A percentile compares a stretch with the other conserved stretches of the same genome.
Conservation (phyloP, 2,113 vertebrate genomes). For the Alectura lathami region DNA sequence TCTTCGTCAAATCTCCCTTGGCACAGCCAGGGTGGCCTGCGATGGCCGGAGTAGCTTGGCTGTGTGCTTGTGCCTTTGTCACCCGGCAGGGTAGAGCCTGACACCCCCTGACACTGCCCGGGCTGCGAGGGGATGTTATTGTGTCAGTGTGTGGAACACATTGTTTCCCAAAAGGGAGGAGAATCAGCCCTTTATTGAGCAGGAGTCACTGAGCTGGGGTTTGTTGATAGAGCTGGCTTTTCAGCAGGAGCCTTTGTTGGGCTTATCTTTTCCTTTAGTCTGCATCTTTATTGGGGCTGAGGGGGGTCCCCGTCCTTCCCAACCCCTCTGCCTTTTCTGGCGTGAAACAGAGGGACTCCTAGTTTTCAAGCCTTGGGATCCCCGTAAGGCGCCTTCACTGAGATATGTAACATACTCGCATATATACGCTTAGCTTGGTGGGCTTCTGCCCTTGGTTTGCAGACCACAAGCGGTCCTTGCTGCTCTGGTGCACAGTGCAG, state of each 20-base stretch:
- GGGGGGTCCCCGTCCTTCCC: not conserved
- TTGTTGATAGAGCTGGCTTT: constrained; percentile 23
- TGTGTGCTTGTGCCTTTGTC: constrained; percentile 26
- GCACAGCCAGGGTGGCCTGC: not conserved
- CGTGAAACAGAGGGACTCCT: not conserved
- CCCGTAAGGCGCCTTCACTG: not conserved
- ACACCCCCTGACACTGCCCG: constrained; percentile 48
- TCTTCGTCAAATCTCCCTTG: constrained; percentile 49
- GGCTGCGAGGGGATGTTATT: constrained; percentile 17
- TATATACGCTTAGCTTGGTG: not conserved
- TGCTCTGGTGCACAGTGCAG: not conserved
- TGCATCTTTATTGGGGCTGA: not conserved
- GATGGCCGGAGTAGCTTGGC: constrained; percentile 40
- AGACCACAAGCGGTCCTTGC: not conserved
- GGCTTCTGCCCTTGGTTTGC: not conserved
- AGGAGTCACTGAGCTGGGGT: not conserved
- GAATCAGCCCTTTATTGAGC: constrained; percentile 58
- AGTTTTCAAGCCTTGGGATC: not conserved
- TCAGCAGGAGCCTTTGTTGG: not conserved
- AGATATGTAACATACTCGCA: not conserved
- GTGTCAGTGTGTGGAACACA: constrained; percentile 46
- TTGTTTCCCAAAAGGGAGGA: constrained; percentile 42
- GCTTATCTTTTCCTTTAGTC: not conserved
- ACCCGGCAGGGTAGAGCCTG: constrained; percentile 38
- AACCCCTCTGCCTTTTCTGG: not conserved